Percentiles rank a stretch among this genome's conserved stretches.
These are phyloP conservation scores for Dicrostonyx torquatus DNA, from an alignment of 2,797 vertebrate species.

Conservation along the genomic window DNA sequence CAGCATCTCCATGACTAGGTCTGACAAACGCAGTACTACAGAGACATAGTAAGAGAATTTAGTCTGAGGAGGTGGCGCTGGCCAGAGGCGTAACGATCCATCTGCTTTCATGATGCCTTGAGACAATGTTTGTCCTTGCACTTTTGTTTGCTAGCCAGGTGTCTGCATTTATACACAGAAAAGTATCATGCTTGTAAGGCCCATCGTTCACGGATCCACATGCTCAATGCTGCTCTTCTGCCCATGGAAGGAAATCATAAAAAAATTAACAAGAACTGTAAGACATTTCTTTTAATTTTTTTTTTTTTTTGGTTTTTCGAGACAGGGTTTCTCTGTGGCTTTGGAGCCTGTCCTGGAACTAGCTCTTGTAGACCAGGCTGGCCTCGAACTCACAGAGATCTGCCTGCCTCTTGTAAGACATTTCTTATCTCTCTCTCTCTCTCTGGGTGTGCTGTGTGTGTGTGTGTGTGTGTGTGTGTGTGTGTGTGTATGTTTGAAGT, in stretches of 20 bases:
- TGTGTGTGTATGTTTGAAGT: background rate
- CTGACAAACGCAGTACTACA: background rate
- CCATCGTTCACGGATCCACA: constrained; percentile 12
- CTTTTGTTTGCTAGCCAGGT: constrained; percentile 10
- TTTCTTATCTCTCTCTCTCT: constrained; percentile 7
- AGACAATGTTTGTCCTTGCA: background rate
- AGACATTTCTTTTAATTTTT: too few relatives aligned
- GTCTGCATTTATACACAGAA: background rate
- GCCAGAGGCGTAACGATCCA: background rate
- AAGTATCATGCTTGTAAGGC: background rate
- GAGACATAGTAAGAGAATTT: background rate
- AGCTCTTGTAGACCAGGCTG: too few relatives aligned
- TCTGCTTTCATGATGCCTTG: background rate
- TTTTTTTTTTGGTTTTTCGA: too few relatives aligned
- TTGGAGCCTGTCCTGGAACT: too few relatives aligned
- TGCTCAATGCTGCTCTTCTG: background rate
- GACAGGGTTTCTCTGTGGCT: too few relatives aligned
- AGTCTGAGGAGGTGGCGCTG: background rate
- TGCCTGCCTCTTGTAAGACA: too few relatives aligned
- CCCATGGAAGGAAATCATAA: background rate
- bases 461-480: background rate
- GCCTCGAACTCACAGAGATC: too few relatives aligned
- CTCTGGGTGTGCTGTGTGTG: too few relatives aligned
- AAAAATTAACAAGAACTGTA: constrained; percentile 1
- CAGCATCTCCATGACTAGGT: background rate